Evolutionary conservation across 2,113 vertebrate genomes (phyloP).

Genomic region (Craseonycteris thonglongyai): DNA sequence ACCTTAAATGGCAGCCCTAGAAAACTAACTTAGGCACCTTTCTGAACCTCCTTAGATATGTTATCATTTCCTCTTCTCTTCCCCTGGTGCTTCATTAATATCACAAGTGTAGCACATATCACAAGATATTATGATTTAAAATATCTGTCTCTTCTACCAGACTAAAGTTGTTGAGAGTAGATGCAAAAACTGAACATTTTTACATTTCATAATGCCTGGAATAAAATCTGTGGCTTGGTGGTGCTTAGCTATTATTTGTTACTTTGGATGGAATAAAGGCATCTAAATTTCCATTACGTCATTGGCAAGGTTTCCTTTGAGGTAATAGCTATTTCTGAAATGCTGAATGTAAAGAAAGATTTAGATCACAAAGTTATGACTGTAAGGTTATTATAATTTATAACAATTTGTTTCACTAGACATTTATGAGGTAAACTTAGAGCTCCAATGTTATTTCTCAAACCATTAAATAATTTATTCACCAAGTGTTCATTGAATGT

Average conservation of each 20-base stretch:
- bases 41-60: neutral
- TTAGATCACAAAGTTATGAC: neutral
- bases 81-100: neutral
- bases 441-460: neutral
- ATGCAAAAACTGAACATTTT: neutral
- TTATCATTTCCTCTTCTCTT: neutral
- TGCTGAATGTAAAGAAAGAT: neutral
- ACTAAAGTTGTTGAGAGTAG: neutral
- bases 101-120: too few species aligned
- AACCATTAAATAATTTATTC: neutral
- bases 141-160: neutral
- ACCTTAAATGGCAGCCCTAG: neutral
- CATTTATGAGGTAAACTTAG: neutral
- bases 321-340: neutral
- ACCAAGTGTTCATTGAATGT: neutral
- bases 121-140: neutral
- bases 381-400: neutral
- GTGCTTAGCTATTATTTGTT: neutral
- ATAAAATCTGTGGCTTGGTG: neutral
- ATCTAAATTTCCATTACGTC: neutral
- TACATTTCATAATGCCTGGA: neutral
- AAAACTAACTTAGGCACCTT: neutral
- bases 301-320: neutral
- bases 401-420: neutral
- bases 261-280: neutral